A percentile compares a stretch with the other conserved stretches of the same genome.
These are phyloP conservation scores for Lateolabrax maculatus DNA, from an alignment of 2,797 vertebrate genomes.

Conservation along the genomic window DNA sequence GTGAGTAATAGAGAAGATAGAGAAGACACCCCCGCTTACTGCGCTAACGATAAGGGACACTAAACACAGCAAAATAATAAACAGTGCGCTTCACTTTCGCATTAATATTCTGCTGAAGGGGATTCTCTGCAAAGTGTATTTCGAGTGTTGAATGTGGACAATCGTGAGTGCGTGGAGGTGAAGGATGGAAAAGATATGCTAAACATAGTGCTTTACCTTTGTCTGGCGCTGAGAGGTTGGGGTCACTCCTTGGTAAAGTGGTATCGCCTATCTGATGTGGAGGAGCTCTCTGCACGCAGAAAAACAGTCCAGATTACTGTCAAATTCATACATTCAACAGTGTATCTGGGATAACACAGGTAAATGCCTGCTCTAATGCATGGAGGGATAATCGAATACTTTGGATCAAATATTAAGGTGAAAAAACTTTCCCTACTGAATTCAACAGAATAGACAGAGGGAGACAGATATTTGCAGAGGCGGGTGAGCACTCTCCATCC, in stretches of 20 bases:
- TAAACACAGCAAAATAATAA: background rate
- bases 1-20: constrained; percentile 12
- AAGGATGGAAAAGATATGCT: constrained; percentile 9
- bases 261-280: constrained; percentile 93
- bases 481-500: background rate
- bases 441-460: constrained; percentile 4
- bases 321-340: background rate
- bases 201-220: constrained; percentile 88
- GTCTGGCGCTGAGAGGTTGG: constrained; percentile 93
- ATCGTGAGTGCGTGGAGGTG: background rate
- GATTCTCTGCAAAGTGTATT: background rate
- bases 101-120: background rate
- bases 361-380: background rate
- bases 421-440: background rate
- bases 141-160: background rate
- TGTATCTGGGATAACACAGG: background rate
- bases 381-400: constrained; percentile 22
- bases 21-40: background rate
- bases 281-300: constrained; percentile 88
- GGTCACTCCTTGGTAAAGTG: constrained; percentile 94
- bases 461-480: constrained; percentile 25
- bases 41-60: background rate
- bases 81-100: background rate
- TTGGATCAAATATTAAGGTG: constrained; percentile 23
- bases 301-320: constrained; percentile 21